Base-by-base conservation (phyloP, 2,888 invertebrate species). In the Glyphotaelius pellucidus region DNA sequence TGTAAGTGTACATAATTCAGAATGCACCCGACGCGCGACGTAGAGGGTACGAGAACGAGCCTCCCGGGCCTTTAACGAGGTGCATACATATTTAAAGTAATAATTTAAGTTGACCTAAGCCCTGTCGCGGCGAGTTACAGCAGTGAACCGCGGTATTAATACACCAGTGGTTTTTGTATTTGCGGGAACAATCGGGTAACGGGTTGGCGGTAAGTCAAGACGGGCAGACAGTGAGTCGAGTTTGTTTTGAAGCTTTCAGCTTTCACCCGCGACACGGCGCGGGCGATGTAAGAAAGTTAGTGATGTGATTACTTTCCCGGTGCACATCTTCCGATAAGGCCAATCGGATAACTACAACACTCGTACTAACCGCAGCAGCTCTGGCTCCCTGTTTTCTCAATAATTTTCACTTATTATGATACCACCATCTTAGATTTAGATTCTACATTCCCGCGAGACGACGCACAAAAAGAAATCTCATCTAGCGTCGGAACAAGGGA, bases 401-500 rank as follows among this genome's bases (percentile, higher is more conserved):
- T 30, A 52, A 5, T 87, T 87, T 87, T 67, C 47, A 67, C 87
- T 89, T 89, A 89, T 89, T 80, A 80, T 38, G 38, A 38, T 80
- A 80, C 80, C 67, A 31, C 87, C 89, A 87, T 87, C 87, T 52
- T 67, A 87, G 87, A 87, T 87, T 31, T 87, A 25, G 32, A 32
- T 67, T 80, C n/a, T 30, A 67, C 35, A 84, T 83, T 91, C 91
- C 91, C 91, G 83, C 88, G 91, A 67, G 91, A 91, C 88, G 83
- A 91, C 31, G n/a, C 30, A 83, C 87, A 91, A 92, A 90, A 92
- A 93, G 90, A 92, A 93, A 93, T 92, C 92, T 92, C 90, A 91
- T 92, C 91, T 91, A 30, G 42, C 80, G n/a, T 42, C 42, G 80
- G 84, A 89, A 90, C 89, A 90, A 90, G 90, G 90, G 84, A 38